These are phyloP conservation scores for Bufo bufo DNA, from an alignment of 2,113 vertebrate genomes.

Conservation along the genomic window DNA sequence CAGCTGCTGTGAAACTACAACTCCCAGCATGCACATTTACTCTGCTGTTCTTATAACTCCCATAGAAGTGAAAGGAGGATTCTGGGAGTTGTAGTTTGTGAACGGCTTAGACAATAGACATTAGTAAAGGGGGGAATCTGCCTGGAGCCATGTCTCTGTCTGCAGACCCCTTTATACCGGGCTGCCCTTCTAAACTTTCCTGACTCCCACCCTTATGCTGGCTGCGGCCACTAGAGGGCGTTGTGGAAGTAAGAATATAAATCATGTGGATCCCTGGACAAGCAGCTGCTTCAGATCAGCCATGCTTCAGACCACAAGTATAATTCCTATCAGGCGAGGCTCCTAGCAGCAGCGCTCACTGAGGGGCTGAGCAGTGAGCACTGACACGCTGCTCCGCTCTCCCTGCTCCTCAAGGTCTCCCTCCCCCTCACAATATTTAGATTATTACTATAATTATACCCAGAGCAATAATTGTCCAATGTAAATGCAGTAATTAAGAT, in stretches of 20 bases:
- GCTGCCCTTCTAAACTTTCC: background rate
- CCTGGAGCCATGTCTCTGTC: too few species aligned
- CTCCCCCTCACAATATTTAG: conserved; percentile 26
- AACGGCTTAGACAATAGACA: too few species aligned
- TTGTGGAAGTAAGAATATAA: conserved; percentile 20
- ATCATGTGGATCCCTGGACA: background rate
- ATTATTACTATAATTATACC: conserved; percentile 41
- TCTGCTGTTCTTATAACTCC: too few species aligned
- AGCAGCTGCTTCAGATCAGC: conserved; percentile 35
- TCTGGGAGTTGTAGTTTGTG: too few species aligned
- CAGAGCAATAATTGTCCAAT: conserved; percentile 30
- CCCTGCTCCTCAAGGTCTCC: background rate
- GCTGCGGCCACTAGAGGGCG: conserved; percentile 23
- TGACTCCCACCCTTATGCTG: background rate
- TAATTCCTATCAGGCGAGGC: background rate
- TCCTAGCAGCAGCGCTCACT: background rate
- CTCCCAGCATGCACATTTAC: too few species aligned
- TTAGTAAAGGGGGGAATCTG: too few species aligned
- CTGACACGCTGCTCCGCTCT: background rate
- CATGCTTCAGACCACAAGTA: conserved; percentile 22
- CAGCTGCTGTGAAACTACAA: too few species aligned
- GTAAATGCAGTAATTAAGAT: conserved; percentile 39
- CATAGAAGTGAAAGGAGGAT: too few species aligned
- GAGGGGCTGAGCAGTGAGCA: background rate
- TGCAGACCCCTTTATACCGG: background rate